Percentiles rank a stretch among this genome's conserved stretches.
Evolutionary conservation across 2,888 invertebrate species (phyloP).

Genomic region (Eumacrocentrus americanus): DNA sequence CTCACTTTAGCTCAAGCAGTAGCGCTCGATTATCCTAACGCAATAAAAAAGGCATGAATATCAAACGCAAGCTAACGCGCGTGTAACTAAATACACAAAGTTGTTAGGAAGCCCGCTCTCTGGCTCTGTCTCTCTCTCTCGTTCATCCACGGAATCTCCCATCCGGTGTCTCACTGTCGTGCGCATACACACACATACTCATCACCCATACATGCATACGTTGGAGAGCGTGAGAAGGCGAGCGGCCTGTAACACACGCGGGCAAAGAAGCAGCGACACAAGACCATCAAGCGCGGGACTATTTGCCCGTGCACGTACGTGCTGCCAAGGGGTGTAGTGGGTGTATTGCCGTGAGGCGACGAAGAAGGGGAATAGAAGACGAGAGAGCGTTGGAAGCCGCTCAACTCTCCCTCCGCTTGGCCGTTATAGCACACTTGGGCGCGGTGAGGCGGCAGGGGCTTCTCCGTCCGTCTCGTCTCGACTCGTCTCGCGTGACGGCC

Average conservation of each 20-base stretch:
- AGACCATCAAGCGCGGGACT: no score
- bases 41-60: slow-evolving; percentile 23
- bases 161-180: no score
- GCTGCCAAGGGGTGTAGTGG: not conserved
- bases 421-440: slow-evolving; percentile 25
- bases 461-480: slow-evolving; percentile 57
- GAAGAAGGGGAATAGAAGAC: not conserved
- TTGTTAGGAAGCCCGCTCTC: not conserved
- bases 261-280: no score
- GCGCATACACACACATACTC: not conserved
- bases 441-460: slow-evolving; percentile 37
- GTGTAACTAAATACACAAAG: slow-evolving; percentile 19
- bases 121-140: not conserved
- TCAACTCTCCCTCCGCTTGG: not conserved
- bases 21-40: slow-evolving; percentile 24
- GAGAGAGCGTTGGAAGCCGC: not conserved
- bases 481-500: slow-evolving; percentile 62
- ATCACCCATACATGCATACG: no score
- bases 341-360: slow-evolving; percentile 1
- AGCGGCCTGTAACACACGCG: not conserved
- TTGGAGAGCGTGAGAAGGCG: no score
- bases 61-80: slow-evolving; percentile 4
- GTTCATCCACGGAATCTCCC: no score
- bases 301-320: slow-evolving; percentile 9
- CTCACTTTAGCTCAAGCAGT: slow-evolving; percentile 22